phyloP scores from a whole-genome alignment of 2,113 vertebrate genomes.

The Calcarius ornatus region DNA sequence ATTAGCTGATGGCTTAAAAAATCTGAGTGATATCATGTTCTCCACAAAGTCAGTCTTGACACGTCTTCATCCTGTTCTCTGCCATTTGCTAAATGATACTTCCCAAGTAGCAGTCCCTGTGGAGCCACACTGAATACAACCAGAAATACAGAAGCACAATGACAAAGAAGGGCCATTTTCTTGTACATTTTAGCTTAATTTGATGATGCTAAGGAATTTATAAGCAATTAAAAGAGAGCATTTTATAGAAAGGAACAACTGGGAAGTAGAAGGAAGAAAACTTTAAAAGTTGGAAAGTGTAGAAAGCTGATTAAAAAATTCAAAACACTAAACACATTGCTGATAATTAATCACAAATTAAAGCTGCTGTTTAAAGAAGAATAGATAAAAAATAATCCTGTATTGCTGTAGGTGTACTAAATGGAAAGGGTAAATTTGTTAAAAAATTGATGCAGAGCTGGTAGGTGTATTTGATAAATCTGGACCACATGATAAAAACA shows the following conservation, averaged over 20 bases:
- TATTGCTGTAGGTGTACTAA: not conserved
- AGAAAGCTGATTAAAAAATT: not conserved
- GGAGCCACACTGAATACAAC: not conserved
- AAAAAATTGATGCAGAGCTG: not conserved
- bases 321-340: not conserved
- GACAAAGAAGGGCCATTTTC: not conserved
- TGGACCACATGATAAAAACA: not conserved
- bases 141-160: not conserved
- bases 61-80: not conserved
- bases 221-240: not conserved
- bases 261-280: not conserved
- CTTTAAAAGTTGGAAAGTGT: not conserved
- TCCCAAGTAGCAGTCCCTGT: not conserved
- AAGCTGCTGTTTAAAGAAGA: not conserved
- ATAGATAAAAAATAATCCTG: not conserved
- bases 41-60: not conserved
- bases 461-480: not conserved
- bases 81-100: not conserved
- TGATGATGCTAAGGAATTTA: not conserved
- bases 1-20: not conserved
- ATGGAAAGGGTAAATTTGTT: not conserved
- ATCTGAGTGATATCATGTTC: not conserved
- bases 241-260: not conserved
- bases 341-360: not conserved
- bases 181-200: not conserved